Base-by-base conservation (phyloP, 2,888 invertebrate species). In the Gymnoscelis rufifasciata region DNA sequence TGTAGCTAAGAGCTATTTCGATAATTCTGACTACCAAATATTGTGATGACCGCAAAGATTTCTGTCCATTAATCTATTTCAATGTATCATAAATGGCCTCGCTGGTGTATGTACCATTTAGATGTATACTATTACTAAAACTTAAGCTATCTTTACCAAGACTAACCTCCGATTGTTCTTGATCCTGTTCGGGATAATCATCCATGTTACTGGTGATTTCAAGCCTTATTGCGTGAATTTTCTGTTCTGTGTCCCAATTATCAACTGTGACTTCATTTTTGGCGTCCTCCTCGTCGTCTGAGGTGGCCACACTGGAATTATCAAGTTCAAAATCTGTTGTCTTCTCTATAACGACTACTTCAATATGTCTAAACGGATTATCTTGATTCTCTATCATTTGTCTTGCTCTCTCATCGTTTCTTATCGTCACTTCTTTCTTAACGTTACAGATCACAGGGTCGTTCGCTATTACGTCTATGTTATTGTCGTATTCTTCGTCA, bases 61-160 rank as follows among this genome's bases (percentile, higher is more conserved):
- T 19, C n/a, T 29, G 10, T 8, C 19, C 54, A 51, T 35, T 19
- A 52, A 57, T 53, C 71, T 87, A 88, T 61, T 88, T 87, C 74
- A 88, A 80, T 57, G 88, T 88, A 82, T 88, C 88, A 57, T 88
- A 88, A 69, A 88, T 88, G 83, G 87, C 87, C 75, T 88, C 88
- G 80, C 76, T 86, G 75, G 87, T 84, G 76, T 88, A 88, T 78
- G 83, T 86, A 83, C 88, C 88, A 81, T 88, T 88, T 68, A 88
- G 77, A 71, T 88, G 87, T 69, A 88, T 88, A 65, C 87, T 88
- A 75, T 88, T 88, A 60, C 88, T 87, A 77, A 88, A 88, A 71
- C 84, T 86, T 74, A 88, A 74, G 64, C 74, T 81, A 72, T 87
- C 83, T 74, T 88, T 88, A 71, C 78, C 78, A 60, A 48, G 48